A percentile compares a stretch with the other conserved stretches of the same genome.
phyloP scores from a whole-genome alignment of 2,888 invertebrate genomes.

The Oxystoma pomonae region DNA sequence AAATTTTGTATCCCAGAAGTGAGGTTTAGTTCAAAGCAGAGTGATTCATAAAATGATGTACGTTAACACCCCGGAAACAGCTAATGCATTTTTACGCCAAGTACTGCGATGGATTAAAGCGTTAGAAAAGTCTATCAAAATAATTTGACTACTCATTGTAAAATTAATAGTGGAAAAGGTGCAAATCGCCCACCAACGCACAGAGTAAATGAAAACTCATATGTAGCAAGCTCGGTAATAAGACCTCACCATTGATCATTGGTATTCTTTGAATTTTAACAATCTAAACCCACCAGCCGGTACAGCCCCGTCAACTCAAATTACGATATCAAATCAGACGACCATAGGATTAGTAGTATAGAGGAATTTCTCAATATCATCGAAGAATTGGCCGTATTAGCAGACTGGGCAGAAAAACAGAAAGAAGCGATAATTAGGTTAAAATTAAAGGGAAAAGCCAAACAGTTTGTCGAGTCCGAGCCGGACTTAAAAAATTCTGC shows the following conservation, averaged over 20 bases:
- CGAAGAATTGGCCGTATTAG: not conserved
- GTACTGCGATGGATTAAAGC: not conserved
- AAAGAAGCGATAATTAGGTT: slow-evolving; percentile 4
- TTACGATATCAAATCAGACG: not conserved
- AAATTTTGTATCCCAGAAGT: not conserved
- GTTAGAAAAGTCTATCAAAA: not conserved
- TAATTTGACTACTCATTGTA: not conserved
- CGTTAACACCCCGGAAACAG: not conserved
- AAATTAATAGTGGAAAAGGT: too few species aligned
- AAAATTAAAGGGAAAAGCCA: not conserved
- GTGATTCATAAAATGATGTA: not conserved
- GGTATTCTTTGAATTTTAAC: not conserved
- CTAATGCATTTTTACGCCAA: not conserved
- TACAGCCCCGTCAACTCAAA: not conserved
- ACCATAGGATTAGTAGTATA: not conserved
- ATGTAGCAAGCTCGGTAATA: not conserved
- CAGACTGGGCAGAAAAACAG: slow-evolving; percentile 2
- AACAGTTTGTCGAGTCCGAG: slow-evolving; percentile 4
- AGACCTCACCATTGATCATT: not conserved
- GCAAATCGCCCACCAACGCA: too few species aligned
- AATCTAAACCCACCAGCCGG: not conserved
- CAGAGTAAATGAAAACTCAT: too few species aligned
- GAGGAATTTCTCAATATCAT: slow-evolving; percentile 4
- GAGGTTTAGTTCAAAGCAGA: not conserved
- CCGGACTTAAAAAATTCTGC: not conserved